Conservation (phyloP, 2,888 invertebrate genomes). For the Drosophila suboccidentalis region DNA sequence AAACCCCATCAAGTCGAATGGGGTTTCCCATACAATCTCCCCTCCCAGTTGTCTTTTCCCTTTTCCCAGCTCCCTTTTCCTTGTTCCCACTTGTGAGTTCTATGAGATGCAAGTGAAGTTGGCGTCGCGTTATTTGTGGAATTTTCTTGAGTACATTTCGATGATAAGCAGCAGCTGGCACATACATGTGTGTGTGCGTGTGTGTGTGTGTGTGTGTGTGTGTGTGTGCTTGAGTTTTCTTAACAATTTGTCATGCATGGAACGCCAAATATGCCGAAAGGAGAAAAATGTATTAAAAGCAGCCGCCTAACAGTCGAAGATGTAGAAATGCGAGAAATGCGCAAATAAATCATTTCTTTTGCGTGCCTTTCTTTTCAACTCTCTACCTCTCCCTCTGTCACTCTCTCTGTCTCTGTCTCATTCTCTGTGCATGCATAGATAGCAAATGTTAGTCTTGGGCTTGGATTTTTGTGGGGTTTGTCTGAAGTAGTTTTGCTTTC, state of each 20-base stretch:
- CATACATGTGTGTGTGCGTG: slow-evolving; percentile 11
- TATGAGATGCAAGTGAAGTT: slow-evolving; percentile 60
- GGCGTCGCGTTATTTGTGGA: slow-evolving; percentile 77
- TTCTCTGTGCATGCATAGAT: slow-evolving; percentile 45
- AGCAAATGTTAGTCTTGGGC: slow-evolving; percentile 27
- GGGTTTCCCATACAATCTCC: slow-evolving; percentile 3
- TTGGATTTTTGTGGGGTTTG: slow-evolving; percentile 36
- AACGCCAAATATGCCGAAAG: slow-evolving; percentile 80
- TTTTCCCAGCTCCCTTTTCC: neutral
- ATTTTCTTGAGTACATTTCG: slow-evolving; percentile 80
- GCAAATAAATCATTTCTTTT: slow-evolving; percentile 84
- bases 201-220: slow-evolving; percentile 13
- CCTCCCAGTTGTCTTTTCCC: neutral
- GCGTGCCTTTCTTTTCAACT: slow-evolving; percentile 61
- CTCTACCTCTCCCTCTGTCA: neutral
- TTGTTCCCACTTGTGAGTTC: neutral
- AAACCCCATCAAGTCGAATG: slow-evolving; percentile 7
- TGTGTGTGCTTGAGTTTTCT: slow-evolving; percentile 65
- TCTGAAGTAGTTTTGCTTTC: slow-evolving; percentile 70
- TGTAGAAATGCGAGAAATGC: slow-evolving; percentile 76
- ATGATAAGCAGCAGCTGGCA: slow-evolving; percentile 69
- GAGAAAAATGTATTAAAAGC: slow-evolving; percentile 80
- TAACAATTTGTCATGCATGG: slow-evolving; percentile 82
- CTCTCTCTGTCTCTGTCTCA: neutral
- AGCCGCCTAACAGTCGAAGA: slow-evolving; percentile 68